Evolutionary conservation across 2,888 invertebrate genomes (phyloP).

Genomic region (Drosophila pseudotakahashii): DNA sequence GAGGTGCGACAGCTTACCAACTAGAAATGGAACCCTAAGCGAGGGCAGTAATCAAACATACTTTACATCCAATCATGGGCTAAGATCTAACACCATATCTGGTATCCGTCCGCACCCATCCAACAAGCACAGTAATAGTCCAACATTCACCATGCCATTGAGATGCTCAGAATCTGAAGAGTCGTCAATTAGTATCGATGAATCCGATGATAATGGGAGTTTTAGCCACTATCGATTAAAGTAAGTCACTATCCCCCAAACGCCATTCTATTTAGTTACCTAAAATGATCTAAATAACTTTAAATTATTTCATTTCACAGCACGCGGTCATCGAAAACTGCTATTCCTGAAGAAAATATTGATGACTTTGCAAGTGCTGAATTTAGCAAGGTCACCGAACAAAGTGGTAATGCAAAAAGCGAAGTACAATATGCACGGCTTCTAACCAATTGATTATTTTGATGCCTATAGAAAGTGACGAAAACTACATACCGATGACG

Average conservation of each 20-base stretch:
- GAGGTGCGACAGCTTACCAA: constrained; percentile 92
- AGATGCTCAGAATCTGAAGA: constrained; percentile 89
- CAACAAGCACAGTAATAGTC: constrained; percentile 82
- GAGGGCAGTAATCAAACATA: constrained; percentile 85
- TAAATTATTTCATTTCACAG: constrained; percentile 36
- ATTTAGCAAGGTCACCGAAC: constrained; percentile 44
- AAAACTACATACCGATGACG: constrained; percentile 68
- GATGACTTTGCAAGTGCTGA: constrained; percentile 84
- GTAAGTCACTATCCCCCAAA: constrained; percentile 57
- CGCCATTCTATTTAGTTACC: neutral
- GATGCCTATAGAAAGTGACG: constrained; percentile 50
- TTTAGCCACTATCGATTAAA: constrained; percentile 76
- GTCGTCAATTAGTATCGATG: constrained; percentile 88
- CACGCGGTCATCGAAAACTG: constrained; percentile 79
- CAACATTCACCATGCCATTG: constrained; percentile 86
- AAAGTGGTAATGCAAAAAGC: constrained; percentile 33
- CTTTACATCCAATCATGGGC: constrained; percentile 82
- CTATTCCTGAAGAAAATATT: constrained; percentile 88
- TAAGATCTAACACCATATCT: constrained; percentile 84
- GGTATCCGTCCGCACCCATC: constrained; percentile 84
- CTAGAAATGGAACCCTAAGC: constrained; percentile 88
- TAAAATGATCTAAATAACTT: neutral
- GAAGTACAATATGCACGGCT: neutral
- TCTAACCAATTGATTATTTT: constrained; percentile 1
- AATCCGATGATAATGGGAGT: constrained; percentile 86